Evolutionary conservation across 1,140 invertebrate genomes (phyloP), one percentile per base, ranked within the genome.

Genomic region (Phymastichus coffea): DNA sequence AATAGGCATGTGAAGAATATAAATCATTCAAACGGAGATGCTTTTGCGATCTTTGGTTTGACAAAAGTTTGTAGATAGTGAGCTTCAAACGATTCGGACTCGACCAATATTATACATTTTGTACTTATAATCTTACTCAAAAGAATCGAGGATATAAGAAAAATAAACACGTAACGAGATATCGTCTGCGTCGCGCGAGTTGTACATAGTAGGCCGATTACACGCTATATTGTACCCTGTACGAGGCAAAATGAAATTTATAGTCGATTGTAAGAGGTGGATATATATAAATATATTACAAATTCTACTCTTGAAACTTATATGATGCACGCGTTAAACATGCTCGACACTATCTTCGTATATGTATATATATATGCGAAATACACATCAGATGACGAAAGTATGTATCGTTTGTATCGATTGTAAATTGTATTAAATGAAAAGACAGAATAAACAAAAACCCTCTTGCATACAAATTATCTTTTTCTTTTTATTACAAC

Each of bases 341-440:
- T 33, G 20, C 52, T 54, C 58, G 26, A 48, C 58, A 20, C 41
- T 46, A 28, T 38, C 49, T 49, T 47, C 37, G 46, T 48, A 51
- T 33, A 55, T 52, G 55, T 52, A 44, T 46, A 53, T 30, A 49
- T 43, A 58, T 48, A 43, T 14, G 48, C 17, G 51, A 44, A 48
- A 30, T 33, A 47, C 51, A 47, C 17, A 46, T 58, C 37, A 15
- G 47, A 54, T 30, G 12, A 46, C 47, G 49, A 23, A 33, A 54
- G 51, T 46, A 41, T 57, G 59, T 49, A 65, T 65, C 61, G 55
- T 70, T 70, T 68, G 47, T 68, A 71, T 69, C 49, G 63, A 26
- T 61, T 64, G 41, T 56, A 57, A 55, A 58, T 55, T 44, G 46
- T 63, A 58, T 20, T 61, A 52, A 68, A 65, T 66, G 68, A 67